Evolutionary conservation across 64 coral and sea anemone species (phyloP).

Genomic region (Actinia tenebrosa): DNA sequence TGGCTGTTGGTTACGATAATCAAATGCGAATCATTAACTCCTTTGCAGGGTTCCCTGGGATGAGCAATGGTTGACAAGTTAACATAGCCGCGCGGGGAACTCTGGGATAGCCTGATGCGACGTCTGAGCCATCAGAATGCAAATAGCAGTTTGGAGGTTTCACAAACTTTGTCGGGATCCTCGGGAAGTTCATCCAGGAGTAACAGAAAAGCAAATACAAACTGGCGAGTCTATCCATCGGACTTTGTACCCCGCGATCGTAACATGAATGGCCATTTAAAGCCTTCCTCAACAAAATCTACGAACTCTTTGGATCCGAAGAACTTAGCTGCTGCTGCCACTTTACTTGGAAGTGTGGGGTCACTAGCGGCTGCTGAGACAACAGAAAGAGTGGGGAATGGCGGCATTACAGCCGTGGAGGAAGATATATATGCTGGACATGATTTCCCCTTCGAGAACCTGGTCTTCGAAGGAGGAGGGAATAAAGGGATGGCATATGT

Average conservation of each 20-base stretch:
- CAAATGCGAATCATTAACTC: background rate
- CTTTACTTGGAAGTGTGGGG: slow-evolving; percentile 74
- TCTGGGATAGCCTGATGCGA: slow-evolving; percentile 16
- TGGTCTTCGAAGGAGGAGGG: slow-evolving; percentile 96
- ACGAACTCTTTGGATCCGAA: slow-evolving; percentile 42
- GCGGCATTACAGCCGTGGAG: slow-evolving; percentile 35
- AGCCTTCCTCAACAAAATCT: slow-evolving; percentile 9
- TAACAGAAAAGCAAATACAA: slow-evolving; percentile 1
- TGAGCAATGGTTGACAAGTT: background rate
- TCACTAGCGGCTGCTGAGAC: slow-evolving; percentile 76
- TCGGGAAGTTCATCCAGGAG: background rate
- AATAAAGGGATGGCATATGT: slow-evolving; percentile 99
- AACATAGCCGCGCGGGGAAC: background rate
- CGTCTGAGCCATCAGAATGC: slow-evolving; percentile 2
- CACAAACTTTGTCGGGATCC: background rate
- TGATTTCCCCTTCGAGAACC: slow-evolving; percentile 83
- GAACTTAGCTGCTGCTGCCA: slow-evolving; percentile 56
- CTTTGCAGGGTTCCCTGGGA: slow-evolving; percentile 8
- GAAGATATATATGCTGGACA: slow-evolving; percentile 59
- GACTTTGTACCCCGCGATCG: background rate
- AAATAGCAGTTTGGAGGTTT: background rate
- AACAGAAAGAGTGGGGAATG: slow-evolving; percentile 50
- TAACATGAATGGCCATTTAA: slow-evolving; percentile 26
- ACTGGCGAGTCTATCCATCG: slow-evolving; percentile 17
- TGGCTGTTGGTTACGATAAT: background rate